A percentile compares a stretch with the other conserved stretches of the same genome.
Evolutionary conservation across 2,113 vertebrate species (phyloP).

Genomic region (Gymnarchus niloticus): DNA sequence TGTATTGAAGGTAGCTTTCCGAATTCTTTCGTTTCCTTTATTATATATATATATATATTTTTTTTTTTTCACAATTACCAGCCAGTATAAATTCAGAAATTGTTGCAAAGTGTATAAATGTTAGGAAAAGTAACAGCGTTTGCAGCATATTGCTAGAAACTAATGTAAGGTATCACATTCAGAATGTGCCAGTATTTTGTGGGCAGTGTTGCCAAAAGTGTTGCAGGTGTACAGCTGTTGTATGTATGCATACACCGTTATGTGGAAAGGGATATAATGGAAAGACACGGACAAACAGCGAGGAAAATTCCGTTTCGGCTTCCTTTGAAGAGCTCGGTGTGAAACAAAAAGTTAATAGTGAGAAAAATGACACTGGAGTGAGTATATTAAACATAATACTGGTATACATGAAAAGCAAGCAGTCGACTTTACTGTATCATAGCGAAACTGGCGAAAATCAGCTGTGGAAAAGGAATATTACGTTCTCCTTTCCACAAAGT

Average conservation of each 20-base stretch:
- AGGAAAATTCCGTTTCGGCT: background rate
- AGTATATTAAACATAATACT: background rate
- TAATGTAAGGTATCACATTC: background rate
- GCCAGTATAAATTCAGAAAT: background rate
- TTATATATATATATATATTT: background rate
- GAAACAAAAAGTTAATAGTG: background rate
- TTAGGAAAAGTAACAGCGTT: background rate
- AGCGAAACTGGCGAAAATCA: background rate
- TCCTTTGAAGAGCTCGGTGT: background rate
- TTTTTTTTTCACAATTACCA: background rate
- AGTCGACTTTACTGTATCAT: background rate
- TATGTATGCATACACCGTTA: background rate
- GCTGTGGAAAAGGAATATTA: background rate
- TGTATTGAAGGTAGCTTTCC: conserved; percentile 82
- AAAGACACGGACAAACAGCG: background rate
- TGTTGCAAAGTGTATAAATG: background rate
- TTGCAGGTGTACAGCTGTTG: background rate
- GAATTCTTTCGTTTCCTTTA: conserved; percentile 6
- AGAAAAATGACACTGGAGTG: background rate
- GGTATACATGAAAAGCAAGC: background rate
- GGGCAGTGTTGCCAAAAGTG: background rate
- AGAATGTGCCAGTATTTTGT: background rate
- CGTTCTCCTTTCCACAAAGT: background rate
- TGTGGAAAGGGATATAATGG: background rate
- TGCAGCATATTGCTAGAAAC: background rate